phyloP scores from a whole-genome alignment of 2,797 vertebrate genomes.

The Crocodylus rhombifer region DNA sequence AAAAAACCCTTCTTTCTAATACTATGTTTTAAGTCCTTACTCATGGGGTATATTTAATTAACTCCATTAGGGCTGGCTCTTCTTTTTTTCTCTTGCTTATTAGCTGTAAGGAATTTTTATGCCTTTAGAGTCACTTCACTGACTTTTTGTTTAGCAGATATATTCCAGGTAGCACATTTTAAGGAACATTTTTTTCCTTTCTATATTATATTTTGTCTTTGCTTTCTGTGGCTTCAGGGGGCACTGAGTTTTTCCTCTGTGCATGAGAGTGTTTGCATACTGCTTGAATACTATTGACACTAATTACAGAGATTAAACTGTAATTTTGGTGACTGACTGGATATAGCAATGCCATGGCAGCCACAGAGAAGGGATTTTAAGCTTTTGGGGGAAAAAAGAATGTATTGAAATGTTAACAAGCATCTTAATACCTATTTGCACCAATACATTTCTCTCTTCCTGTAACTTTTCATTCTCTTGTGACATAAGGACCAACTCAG shows the following conservation, averaged over 20 bases:
- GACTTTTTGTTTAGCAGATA: background rate
- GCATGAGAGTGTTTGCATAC: background rate
- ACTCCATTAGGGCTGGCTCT: background rate
- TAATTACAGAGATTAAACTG: background rate
- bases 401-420: background rate
- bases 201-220: background rate
- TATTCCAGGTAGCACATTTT: background rate
- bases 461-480: conserved; percentile 24
- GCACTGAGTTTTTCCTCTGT: background rate
- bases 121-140: background rate
- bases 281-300: no score
- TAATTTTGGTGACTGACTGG: background rate
- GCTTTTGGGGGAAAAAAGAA: conserved; percentile 14
- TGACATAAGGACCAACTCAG: background rate
- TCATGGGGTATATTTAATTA: background rate
- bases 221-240: background rate
- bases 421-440: conserved; percentile 11
- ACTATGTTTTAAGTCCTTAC: background rate
- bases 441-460: conserved; percentile 3
- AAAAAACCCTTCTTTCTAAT: background rate
- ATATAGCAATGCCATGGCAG: background rate
- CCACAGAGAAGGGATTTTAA: background rate
- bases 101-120: background rate
- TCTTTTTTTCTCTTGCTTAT: background rate
- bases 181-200: background rate